phyloP scores from a whole-genome alignment of 2,888 invertebrate genomes.

The Conops quadrifasciatus region DNA sequence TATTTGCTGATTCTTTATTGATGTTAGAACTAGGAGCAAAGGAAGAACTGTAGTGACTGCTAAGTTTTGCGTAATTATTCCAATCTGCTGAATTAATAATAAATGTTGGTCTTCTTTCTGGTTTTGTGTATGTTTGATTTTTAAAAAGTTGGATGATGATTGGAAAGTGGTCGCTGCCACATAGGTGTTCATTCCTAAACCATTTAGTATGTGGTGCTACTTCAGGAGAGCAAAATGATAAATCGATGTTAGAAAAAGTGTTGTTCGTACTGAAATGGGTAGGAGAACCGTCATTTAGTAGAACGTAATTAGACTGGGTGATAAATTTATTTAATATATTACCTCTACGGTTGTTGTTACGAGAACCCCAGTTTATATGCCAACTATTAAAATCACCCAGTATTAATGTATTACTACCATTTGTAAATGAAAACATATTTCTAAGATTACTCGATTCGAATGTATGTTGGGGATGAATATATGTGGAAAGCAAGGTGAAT shows the following conservation, averaged over 20 bases:
- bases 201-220: conserved; percentile 16
- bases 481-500: conserved; percentile 36
- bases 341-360: conserved; percentile 13
- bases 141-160: conserved; percentile 19
- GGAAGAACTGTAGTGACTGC: background rate
- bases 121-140: no score
- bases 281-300: conserved; percentile 34
- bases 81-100: conserved; percentile 22
- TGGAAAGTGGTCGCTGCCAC: conserved; percentile 36
- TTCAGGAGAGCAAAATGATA: conserved; percentile 35
- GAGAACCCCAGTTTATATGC: conserved; percentile 28
- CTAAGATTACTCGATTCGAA: conserved; percentile 13
- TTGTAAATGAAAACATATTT: no score
- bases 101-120: conserved; percentile 19
- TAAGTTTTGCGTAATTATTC: background rate
- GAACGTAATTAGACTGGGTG: conserved; percentile 8
- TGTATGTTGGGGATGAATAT: conserved; percentile 28
- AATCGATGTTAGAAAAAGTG: conserved; percentile 39
- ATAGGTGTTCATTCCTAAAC: conserved; percentile 11
- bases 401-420: no score
- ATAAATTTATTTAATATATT: conserved; percentile 24
- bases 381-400: conserved; percentile 36
- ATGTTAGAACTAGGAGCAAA: conserved; percentile 21
- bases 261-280: conserved; percentile 40
- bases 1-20: conserved; percentile 32